phyloP scores from a whole-genome alignment of 2,797 vertebrate species.

The Tenualosa ilisha region DNA sequence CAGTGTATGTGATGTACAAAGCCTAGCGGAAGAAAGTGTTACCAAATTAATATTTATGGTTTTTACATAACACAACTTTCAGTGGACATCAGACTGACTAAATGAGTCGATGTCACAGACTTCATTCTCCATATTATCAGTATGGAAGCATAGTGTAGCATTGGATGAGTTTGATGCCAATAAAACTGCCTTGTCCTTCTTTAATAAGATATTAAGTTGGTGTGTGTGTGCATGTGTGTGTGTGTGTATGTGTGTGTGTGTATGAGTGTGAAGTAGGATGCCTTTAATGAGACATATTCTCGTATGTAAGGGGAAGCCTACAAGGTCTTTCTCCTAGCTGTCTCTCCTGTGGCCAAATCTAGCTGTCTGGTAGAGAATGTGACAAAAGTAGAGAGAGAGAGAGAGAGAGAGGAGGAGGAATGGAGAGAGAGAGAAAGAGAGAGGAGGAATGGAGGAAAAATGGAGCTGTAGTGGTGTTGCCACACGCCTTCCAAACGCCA shows the following conservation, averaged over 20 bases:
- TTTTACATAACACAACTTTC: too few species aligned
- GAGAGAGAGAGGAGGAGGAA: conserved; percentile 37
- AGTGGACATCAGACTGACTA: too few species aligned
- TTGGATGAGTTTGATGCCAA: too few species aligned
- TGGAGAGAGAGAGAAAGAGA: background rate
- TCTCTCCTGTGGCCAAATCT: conserved; percentile 36
- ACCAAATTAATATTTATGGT: too few species aligned
- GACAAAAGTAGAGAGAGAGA: conserved; percentile 27
- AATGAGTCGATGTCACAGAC: too few species aligned
- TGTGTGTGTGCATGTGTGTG: conserved; percentile 29
- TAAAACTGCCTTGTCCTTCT: background rate
- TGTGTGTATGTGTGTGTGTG: background rate
- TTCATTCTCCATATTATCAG: too few species aligned
- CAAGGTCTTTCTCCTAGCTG: background rate
- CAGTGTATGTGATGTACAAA: too few species aligned
- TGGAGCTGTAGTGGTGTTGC: background rate
- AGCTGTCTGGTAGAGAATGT: conserved; percentile 38
- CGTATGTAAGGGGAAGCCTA: conserved; percentile 41
- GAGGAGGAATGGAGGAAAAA: conserved; percentile 18
- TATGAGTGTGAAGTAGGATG: background rate
- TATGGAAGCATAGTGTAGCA: too few species aligned
- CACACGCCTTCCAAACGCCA: background rate
- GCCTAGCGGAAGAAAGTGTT: too few species aligned
- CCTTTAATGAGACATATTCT: conserved; percentile 55
- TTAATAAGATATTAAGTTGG: conserved; percentile 42